Evolutionary conservation across 2,113 vertebrate species (phyloP).

Genomic region (Ancistrus triradiatus): DNA sequence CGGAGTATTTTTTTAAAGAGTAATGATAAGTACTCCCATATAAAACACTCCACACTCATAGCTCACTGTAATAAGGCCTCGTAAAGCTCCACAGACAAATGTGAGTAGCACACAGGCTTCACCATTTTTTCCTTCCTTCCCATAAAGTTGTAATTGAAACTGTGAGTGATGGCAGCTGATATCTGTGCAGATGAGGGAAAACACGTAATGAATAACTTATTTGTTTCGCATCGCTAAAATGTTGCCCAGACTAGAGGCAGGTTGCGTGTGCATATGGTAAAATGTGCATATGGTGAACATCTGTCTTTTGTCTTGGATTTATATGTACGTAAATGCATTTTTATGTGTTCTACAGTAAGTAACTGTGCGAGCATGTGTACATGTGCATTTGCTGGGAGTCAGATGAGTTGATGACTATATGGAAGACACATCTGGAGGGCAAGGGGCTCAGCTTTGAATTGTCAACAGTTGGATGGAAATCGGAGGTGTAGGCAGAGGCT

Average conservation of each 20-base stretch:
- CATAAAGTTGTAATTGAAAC: constrained; percentile 28
- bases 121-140: background rate
- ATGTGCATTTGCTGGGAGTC: background rate
- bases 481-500: background rate
- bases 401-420: background rate
- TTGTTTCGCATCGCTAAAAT: constrained; percentile 9
- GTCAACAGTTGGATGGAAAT: background rate
- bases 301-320: constrained; percentile 5
- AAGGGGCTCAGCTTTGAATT: background rate
- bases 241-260: background rate
- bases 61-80: constrained; percentile 4
- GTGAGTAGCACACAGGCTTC: background rate
- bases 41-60: background rate
- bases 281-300: background rate
- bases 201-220: constrained; percentile 1
- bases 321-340: background rate
- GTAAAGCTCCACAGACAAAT: background rate
- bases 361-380: background rate
- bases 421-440: too few relatives aligned
- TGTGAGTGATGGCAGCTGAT: constrained; percentile 26
- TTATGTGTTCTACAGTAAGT: constrained; percentile 9
- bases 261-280: background rate
- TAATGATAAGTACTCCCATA: background rate
- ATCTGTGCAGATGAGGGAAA: background rate
- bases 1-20: background rate